Conservation (phyloP, 2,797 vertebrate species). For the Falco concolor region DNA sequence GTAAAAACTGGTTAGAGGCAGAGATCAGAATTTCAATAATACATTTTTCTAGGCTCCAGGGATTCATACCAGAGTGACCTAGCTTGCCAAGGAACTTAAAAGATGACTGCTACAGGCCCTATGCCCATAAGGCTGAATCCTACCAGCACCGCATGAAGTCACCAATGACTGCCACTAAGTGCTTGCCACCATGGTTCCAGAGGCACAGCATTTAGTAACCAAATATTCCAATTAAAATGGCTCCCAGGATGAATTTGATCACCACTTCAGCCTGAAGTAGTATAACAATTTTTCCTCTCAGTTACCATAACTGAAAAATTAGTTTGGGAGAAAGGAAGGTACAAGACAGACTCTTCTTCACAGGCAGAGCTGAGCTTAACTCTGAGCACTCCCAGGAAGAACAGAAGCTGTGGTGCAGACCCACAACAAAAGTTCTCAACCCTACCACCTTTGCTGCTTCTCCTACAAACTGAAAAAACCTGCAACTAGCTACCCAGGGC, state of each 20-base stretch:
- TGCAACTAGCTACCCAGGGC: background rate
- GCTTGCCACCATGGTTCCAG: background rate
- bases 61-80: background rate
- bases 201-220: background rate
- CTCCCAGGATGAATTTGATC: background rate
- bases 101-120: background rate
- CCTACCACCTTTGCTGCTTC: background rate
- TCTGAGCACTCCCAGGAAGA: background rate
- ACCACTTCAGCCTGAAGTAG: background rate
- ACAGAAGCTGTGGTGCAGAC: background rate
- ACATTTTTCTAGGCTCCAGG: background rate
- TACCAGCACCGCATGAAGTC: fast-evolving
- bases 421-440: background rate
- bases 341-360: too few relatives aligned
- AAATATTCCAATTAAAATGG: background rate
- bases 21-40: background rate
- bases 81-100: background rate
- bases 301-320: background rate
- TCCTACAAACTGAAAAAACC: background rate
- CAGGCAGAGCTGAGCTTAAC: background rate
- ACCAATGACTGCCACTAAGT: background rate
- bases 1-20: background rate
- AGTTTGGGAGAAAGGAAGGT: background rate
- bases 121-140: background rate
- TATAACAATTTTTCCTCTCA: background rate